These are phyloP conservation scores for Calyptomena viridis DNA, from an alignment of 2,113 vertebrate genomes.

Conservation along the genomic window DNA sequence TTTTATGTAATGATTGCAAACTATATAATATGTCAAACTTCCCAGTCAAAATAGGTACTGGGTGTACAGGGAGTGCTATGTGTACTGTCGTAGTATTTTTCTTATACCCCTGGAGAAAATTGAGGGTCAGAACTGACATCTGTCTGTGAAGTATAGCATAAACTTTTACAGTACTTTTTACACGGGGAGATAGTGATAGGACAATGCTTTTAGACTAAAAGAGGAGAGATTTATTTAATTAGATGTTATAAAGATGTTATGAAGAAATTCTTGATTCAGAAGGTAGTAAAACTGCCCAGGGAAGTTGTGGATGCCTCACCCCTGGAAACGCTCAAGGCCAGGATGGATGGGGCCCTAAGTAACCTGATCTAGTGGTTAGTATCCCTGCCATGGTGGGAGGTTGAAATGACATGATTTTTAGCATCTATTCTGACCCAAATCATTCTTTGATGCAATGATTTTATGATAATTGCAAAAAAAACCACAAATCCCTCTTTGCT, in stretches of 20 bases:
- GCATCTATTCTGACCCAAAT: not conserved
- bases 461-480: not conserved
- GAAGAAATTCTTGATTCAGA: not conserved
- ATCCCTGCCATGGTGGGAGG: not conserved
- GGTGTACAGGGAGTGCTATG: rapidly evolving
- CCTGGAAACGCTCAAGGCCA: not conserved
- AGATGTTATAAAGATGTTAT: not conserved
- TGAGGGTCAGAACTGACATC: not conserved
- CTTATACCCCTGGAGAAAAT: not conserved
- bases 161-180: not conserved
- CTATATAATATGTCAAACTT: not conserved
- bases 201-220: not conserved
- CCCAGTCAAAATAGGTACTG: not conserved
- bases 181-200: not conserved
- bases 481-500: not conserved
- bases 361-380: not conserved
- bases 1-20: not conserved
- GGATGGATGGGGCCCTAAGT: not conserved
- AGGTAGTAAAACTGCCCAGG: not conserved
- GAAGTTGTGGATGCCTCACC: not conserved
- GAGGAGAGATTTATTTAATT: not conserved
- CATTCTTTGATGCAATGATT: not conserved
- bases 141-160: not conserved
- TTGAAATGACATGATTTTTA: not conserved
- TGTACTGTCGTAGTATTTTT: not conserved